A percentile compares a stretch with the other conserved stretches of the same genome.
Evolutionary conservation across 2,113 vertebrate species (phyloP).

Genomic region (Ptyas mucosa): DNA sequence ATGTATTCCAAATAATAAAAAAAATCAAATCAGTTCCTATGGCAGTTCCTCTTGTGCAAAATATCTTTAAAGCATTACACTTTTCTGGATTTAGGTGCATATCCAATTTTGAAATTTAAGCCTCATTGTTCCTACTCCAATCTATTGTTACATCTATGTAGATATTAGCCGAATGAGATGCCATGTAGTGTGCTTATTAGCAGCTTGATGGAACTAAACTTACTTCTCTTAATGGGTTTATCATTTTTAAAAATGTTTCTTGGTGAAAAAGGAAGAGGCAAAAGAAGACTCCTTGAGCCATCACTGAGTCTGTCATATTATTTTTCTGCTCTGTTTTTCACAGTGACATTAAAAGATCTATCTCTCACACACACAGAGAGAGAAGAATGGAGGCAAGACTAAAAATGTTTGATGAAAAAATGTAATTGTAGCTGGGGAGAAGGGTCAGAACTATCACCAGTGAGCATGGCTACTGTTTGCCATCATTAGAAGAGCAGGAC

Average conservation of each 20-base stretch:
- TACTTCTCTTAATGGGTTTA: constrained; percentile 2
- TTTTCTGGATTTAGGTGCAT: constrained; percentile 9
- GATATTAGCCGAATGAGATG: neutral
- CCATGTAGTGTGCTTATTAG: constrained; percentile 3
- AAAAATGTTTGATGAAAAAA: neutral
- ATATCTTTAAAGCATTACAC: neutral
- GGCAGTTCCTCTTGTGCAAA: constrained; percentile 16
- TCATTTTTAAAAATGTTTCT: constrained; percentile 1
- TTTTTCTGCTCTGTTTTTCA: neutral
- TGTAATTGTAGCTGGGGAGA: neutral
- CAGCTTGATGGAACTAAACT: neutral
- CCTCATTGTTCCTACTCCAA: constrained; percentile 14
- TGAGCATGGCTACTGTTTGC: neutral
- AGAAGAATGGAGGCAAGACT: neutral
- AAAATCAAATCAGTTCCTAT: neutral
- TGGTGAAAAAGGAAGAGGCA: neutral
- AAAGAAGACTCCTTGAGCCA: neutral
- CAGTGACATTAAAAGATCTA: neutral
- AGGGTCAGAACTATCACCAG: neutral
- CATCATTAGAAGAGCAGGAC: neutral
- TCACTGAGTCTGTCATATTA: neutral
- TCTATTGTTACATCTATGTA: constrained; percentile 9
- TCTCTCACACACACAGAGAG: fast-evolving
- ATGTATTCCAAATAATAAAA: neutral
- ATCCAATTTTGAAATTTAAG: neutral